phyloP scores from a whole-genome alignment of 2,113 vertebrate species.

The Cheilinus undulatus region DNA sequence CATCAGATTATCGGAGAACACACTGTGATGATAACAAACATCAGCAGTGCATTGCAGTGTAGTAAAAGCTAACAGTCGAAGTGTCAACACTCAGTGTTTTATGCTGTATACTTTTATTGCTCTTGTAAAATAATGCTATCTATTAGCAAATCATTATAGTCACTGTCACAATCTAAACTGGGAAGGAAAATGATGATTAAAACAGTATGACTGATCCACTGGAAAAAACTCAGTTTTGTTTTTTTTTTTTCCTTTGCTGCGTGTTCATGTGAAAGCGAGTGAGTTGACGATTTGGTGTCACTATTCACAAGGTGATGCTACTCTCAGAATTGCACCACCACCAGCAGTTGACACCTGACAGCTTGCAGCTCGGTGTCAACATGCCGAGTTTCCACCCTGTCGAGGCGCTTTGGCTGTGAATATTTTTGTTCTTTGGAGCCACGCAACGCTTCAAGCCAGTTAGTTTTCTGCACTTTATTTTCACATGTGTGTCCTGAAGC shows the following conservation, averaged over 20 bases:
- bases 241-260: neutral
- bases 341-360: conserved; percentile 25
- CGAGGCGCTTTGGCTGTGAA: neutral
- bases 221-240: neutral
- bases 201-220: conserved; percentile 16
- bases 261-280: neutral
- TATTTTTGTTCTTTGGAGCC: conserved; percentile 8
- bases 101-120: no score
- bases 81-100: no score
- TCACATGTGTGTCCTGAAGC: conserved; percentile 19
- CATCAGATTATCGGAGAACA: no score
- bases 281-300: conserved; percentile 56
- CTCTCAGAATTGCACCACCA: conserved; percentile 9
- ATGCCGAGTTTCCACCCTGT: neutral
- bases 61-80: no score
- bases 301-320: conserved; percentile 54
- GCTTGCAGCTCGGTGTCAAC: conserved; percentile 27
- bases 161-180: neutral
- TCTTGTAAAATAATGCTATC: no score
- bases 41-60: no score
- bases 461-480: conserved; percentile 5
- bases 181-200: neutral
- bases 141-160: neutral
- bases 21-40: no score
- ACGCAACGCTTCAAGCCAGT: neutral